Evolutionary conservation across 2,888 invertebrate species (phyloP), one percentile per base, ranked within the genome.

Genomic region (Lacanobia oleracea): DNA sequence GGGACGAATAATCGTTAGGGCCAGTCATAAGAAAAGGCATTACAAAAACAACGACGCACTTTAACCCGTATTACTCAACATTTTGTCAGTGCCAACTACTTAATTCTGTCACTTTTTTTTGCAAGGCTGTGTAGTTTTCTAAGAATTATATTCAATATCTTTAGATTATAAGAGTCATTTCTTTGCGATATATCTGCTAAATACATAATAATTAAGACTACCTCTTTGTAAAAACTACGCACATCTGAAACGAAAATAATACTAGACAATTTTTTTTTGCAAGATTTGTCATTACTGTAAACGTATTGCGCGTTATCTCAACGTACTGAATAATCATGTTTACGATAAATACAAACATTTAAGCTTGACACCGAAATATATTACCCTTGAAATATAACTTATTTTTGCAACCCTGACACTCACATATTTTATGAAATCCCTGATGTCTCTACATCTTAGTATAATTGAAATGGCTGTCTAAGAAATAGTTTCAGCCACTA

Each of bases 1-100:
- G 91, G 94, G 89, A 88, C 91, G 90, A 92, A 94, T 95, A 95
- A 95, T 95, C 94, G 95, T 95, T 95, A 95, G 94, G 94, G 93
- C 91, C 90, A 93, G 93, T 93, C 93, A 93, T 95, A 93, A 94
- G 93, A 94, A 93, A 93, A 91, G 91, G 89, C 94, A 93, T 94
- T 94, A 94, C 93, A 93, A 95, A 94, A 95, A 95, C 94, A 94
- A 94, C 93, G 92, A 93, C 91, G 93, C 92, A 93, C 93, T 94
- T 91, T 89, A 90, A 89, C 90, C 90, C 88, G 88, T 93, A 92
- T 93, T 93, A 92, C 91, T 92, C 92, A 92, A 92, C 92, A 90
- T 93, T 92, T 93, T 93, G 91, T 90, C 92, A 92, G 88, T 91
- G 92, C 91, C 92, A 93, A 93, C 90, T 91, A 90, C 91, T 91